phyloP scores from a whole-genome alignment of 2,888 invertebrate genomes.

The Girardia tigrina region DNA sequence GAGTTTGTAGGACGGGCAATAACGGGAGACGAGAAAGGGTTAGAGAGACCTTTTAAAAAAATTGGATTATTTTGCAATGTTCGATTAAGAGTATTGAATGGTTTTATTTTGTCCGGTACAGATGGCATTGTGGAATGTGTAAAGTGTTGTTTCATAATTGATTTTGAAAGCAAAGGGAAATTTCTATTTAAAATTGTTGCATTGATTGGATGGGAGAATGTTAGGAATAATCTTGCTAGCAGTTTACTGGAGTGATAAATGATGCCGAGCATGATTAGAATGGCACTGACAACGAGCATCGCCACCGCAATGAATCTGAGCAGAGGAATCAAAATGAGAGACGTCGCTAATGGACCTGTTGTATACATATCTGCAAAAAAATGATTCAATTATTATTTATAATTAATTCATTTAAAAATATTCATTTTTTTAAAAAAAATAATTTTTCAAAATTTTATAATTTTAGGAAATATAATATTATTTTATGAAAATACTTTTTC shows the following conservation, averaged over 20 bases:
- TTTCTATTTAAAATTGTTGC: conserved; percentile 5
- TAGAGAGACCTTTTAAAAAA: neutral
- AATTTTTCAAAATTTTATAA: too few relatives aligned
- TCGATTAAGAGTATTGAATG: conserved; percentile 13
- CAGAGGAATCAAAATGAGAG: neutral
- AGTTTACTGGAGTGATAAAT: conserved; percentile 11
- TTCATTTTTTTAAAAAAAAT: too few relatives aligned
- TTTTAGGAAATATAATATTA: too few relatives aligned
- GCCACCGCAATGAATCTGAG: neutral
- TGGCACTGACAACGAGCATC: conserved; percentile 16
- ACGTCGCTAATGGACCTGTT: neutral
- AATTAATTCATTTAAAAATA: too few relatives aligned
- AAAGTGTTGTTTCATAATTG: conserved; percentile 5
- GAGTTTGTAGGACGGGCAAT: neutral
- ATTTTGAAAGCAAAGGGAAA: neutral
- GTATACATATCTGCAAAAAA: neutral
- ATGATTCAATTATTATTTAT: too few relatives aligned
- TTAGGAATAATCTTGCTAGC: conserved; percentile 2
- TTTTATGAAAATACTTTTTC: too few relatives aligned
- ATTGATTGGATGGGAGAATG: neutral
- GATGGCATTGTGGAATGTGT: neutral
- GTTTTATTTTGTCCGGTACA: neutral
- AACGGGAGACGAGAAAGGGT: neutral
- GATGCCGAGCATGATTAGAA: neutral
- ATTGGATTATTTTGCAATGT: neutral